These are phyloP conservation scores for Geopemphigus sp. DNA, from an alignment of 1,140 invertebrate genomes.

Conservation along the genomic window DNA sequence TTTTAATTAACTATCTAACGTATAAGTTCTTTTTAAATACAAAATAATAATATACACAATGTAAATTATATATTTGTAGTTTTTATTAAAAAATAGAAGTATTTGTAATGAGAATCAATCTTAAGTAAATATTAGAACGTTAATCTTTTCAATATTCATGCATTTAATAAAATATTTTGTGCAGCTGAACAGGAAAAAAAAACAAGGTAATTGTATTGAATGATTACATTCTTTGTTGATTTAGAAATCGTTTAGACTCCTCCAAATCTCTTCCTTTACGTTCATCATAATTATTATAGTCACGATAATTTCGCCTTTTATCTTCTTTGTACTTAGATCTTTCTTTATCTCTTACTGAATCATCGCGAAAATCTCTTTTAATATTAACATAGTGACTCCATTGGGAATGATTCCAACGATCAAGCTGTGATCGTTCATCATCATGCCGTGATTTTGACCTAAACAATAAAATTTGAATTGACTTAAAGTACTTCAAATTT, in stretches of 20 bases:
- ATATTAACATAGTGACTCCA: neutral
- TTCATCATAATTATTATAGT: slow-evolving; percentile 1
- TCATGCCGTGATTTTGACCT: neutral
- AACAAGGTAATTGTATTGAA: neutral
- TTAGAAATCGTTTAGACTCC: neutral
- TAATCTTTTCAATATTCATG: neutral
- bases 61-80: neutral
- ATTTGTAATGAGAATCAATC: neutral
- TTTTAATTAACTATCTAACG: neutral
- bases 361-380: slow-evolving; percentile 20
- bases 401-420: neutral
- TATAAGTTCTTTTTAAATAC: neutral
- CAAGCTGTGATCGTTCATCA: slow-evolving; percentile 7
- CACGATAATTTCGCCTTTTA: neutral
- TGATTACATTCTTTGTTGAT: slow-evolving; percentile 26
- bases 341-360: slow-evolving; percentile 26
- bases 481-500: too few relatives aligned
- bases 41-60: neutral
- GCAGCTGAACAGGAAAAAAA: neutral
- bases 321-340: slow-evolving; percentile 20
- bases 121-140: neutral
- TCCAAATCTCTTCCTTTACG: slow-evolving; percentile 12
- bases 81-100: neutral
- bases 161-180: neutral
- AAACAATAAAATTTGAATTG: too few relatives aligned